Conservation (phyloP, 2,113 vertebrate genomes). For the Ceuthmochares aereus region DNA sequence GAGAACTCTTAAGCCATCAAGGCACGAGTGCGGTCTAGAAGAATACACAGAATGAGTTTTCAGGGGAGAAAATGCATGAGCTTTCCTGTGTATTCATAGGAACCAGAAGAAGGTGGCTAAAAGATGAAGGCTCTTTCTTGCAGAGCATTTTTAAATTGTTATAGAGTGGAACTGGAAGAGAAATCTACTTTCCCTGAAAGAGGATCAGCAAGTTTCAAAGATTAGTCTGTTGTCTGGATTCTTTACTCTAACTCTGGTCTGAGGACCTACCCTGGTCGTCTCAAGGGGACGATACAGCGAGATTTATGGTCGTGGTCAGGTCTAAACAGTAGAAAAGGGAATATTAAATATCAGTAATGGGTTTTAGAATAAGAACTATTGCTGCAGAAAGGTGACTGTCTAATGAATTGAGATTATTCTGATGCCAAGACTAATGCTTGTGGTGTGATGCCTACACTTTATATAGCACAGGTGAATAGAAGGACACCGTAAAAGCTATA, state of each 20-base stretch:
- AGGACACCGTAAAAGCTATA: background rate
- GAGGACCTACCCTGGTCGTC: background rate
- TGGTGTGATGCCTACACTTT: background rate
- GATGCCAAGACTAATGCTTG: background rate
- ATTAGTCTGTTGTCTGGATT: background rate
- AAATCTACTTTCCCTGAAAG: background rate
- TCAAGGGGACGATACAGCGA: background rate
- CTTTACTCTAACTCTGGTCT: background rate
- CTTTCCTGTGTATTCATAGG: background rate
- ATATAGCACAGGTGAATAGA: background rate
- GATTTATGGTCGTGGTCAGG: background rate
- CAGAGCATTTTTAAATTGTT: background rate
- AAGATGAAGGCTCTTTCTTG: background rate
- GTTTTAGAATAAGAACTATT: background rate
- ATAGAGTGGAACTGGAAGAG: background rate
- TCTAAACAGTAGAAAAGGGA: background rate
- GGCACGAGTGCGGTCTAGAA: background rate
- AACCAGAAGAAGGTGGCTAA: background rate
- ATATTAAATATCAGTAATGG: background rate
- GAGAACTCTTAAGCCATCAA: background rate
- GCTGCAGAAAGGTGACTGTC: background rate
- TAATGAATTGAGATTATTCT: background rate
- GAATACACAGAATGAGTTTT: background rate
- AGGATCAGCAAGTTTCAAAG: background rate
- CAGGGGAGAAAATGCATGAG: background rate